Percentiles rank a stretch among this genome's conserved stretches.
Evolutionary conservation across 2,113 vertebrate species (phyloP).

Genomic region (Equus przewalskii): DNA sequence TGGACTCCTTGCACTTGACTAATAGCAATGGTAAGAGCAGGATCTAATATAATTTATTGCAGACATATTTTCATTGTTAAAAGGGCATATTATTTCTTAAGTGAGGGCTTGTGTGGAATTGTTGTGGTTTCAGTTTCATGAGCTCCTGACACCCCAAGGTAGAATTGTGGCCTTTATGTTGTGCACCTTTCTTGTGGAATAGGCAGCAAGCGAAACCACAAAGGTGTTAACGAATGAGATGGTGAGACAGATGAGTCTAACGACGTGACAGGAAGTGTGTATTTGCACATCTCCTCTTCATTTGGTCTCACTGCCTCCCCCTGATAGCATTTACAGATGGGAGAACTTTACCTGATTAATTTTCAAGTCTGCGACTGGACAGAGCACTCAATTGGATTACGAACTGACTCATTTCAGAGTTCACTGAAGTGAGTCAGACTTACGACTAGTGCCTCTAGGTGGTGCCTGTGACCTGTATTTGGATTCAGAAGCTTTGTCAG

Average conservation of each 20-base stretch:
- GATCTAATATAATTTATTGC: neutral
- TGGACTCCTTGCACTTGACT: neutral
- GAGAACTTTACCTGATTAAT: neutral
- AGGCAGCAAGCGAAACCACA: neutral
- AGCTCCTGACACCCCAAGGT: neutral
- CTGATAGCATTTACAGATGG: neutral
- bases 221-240: neutral
- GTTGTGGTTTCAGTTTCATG: neutral
- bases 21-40: neutral
- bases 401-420: neutral
- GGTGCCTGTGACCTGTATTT: conserved; percentile 36
- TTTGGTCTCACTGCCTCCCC: neutral
- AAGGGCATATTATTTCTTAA: neutral
- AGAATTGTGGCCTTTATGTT: neutral
- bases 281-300: neutral
- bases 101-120: neutral
- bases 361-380: neutral
- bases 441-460: conserved; percentile 43
- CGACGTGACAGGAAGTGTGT: too few relatives aligned
- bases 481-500: neutral
- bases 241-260: neutral
- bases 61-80: neutral
- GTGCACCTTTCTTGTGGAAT: neutral
- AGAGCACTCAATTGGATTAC: neutral
- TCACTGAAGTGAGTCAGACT: neutral